phyloP scores from a whole-genome alignment of 2,888 invertebrate genomes.

The Drosophila gaucha region DNA sequence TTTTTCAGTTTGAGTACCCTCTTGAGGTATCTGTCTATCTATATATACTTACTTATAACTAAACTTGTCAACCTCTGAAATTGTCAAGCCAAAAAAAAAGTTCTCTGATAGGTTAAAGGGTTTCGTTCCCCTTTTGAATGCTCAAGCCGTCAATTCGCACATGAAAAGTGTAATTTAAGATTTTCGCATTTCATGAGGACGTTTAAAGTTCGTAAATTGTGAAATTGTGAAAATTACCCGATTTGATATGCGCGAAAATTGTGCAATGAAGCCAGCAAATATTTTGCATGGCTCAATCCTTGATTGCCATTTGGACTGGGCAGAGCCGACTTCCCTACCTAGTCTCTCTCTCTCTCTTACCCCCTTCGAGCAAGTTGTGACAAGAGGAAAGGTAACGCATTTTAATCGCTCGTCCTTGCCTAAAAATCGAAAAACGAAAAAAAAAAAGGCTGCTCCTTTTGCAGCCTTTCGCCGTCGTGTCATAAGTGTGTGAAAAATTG shows the following conservation, averaged over 20 bases:
- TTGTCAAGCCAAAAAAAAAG: neutral
- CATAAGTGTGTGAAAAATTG: slow-evolving; percentile 78
- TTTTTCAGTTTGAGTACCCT: too few species aligned
- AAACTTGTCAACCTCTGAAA: neutral
- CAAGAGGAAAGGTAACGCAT: slow-evolving; percentile 38
- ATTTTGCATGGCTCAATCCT: slow-evolving; percentile 64
- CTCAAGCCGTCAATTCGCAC: slow-evolving; percentile 22
- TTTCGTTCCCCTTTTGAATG: neutral
- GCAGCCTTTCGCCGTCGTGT: slow-evolving; percentile 53
- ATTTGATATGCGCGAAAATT: slow-evolving; percentile 66
- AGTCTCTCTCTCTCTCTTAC: neutral
- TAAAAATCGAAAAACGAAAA: neutral
- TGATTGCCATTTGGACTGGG: slow-evolving; percentile 19
- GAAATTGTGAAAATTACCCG: slow-evolving; percentile 66
- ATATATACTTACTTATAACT: too few species aligned
- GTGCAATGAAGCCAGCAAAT: slow-evolving; percentile 66
- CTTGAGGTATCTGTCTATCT: neutral
- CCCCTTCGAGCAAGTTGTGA: slow-evolving; percentile 37
- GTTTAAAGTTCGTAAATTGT: slow-evolving; percentile 60
- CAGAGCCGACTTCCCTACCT: neutral
- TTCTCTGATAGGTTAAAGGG: slow-evolving; percentile 7
- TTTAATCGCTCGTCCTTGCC: slow-evolving; percentile 49
- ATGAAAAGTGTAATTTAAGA: slow-evolving; percentile 69
- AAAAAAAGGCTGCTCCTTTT: slow-evolving; percentile 47
- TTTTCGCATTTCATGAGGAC: slow-evolving; percentile 54